Base-by-base conservation (phyloP, 2,888 invertebrate genomes). In the Erpobdella octoculata region DNA sequence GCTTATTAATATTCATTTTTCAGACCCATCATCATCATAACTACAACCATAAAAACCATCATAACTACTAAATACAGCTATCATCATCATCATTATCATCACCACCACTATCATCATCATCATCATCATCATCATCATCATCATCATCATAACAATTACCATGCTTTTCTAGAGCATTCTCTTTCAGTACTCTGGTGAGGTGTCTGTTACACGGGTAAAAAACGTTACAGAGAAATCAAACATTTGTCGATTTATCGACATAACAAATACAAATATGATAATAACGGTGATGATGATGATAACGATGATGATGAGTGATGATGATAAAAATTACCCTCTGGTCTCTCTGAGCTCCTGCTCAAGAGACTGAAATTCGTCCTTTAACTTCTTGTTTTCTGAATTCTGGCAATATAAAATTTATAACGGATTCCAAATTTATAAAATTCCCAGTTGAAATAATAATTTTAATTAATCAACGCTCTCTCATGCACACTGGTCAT, bases 71-170 rank as follows among this genome's bases (percentile, higher is more conserved):
- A n/a, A n/a, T n/a, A n/a, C n/a, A n/a, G n/a, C n/a, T 38, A 65
- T 65, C 37, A 65, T 2, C 65, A 18, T 2, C 65, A 65, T 2
- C 65, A 36, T 36, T 38, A 33, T 36, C 65, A 37, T 36, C 65
- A 33, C 37, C n/a, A 65, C 38, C 37, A 65, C 21, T 38, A 65
- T 65, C 65, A 65, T 65, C 65, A 18, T 2, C 65, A 65, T 2
- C 65, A 36, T 36, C 65, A 33, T 36, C 65, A 37, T 36, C 65
- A 33, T 65, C n/a, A 65, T 25, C 37, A 65, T 21, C 65, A 65
- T 65, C 65, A 18, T 53, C 28, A 9, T n/a, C 8, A 28, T 53
- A 25, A 53, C 15, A 8, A 53, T 46, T 21, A 53, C 53, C 53
- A 25, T 53, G 53, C 21, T 53, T 53, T 12, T 53, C 53, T n/a